phyloP scores from a whole-genome alignment of 2,797 vertebrate species.

The Sebastes ruberrimus region DNA sequence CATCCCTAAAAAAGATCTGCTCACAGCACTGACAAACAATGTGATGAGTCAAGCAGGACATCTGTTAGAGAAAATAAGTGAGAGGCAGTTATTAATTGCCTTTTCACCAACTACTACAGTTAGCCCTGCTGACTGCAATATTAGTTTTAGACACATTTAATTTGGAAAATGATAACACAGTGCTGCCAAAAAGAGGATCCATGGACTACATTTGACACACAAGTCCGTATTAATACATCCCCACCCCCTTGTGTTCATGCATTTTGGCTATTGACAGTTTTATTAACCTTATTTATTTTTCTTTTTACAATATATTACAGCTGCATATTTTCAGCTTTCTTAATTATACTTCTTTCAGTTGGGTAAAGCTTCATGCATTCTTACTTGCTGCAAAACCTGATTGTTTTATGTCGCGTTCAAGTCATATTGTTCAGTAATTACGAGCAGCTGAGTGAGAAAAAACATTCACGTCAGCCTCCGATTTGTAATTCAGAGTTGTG shows the following conservation, averaged over 20 bases:
- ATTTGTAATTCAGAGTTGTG: neutral
- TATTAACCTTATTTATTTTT: neutral
- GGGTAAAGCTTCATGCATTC: neutral
- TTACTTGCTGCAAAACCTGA: neutral
- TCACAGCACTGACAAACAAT: slow-evolving; percentile 5
- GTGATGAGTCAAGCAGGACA: neutral
- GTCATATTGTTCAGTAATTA: neutral
- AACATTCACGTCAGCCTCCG: rapidly evolving
- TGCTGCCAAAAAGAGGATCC: neutral
- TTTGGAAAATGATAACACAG: neutral
- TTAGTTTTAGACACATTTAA: neutral
- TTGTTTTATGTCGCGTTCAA: neutral
- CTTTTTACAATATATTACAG: neutral
- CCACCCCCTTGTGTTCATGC: neutral
- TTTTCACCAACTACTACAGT: neutral
- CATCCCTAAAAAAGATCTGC: slow-evolving; percentile 12
- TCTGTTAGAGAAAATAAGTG: neutral
- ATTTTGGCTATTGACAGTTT: neutral
- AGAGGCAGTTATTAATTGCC: neutral
- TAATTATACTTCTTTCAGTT: neutral
- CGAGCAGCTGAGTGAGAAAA: neutral
- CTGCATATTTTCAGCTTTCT: neutral
- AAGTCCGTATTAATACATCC: neutral
- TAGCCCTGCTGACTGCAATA: neutral
- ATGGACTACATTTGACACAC: neutral